Base-by-base conservation (phyloP, 2,888 invertebrate species). In the Yponomeuta plumbellus region DNA sequence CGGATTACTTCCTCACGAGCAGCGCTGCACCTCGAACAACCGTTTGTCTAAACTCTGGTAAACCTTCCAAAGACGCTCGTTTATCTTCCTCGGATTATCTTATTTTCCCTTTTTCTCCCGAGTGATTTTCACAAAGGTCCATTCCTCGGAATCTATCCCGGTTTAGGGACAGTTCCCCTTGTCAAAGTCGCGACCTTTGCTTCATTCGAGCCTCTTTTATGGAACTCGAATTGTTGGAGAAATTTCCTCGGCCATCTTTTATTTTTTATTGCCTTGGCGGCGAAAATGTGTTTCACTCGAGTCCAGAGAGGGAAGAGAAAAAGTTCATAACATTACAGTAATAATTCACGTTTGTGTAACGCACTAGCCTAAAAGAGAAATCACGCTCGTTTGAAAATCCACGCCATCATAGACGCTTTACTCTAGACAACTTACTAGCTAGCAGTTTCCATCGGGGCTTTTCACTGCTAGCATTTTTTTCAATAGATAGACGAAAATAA, bases 131-230 rank as follows among this genome's bases (percentile, higher is more conserved):
- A 20, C 56, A 23, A 26, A 23, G 64, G 57, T 64, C 64, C 26
- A 64, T 64, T 64, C 20, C n/a, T 57, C 64, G 56, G 64, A 64
- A 64, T 57, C 52, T 56, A 57, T 64, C 64, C 64, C 64, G 56
- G 21, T 56, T 56, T 56, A 56, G 56, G 64, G 64, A 64, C 64
- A 64, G 56, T 64, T 56, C 56, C 64, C 64, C 64, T 64, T 64
- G 64, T 64, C 64, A 64, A 64, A 64, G 64, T 34, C 57, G 26
- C 57, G 64, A 64, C 64, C 64, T 64, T 56, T 64, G 64, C 63
- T 22, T 13, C 26, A 22, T 40, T 21, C 40, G 21, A 63, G 63
- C 22, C 21, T n/a, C 44, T 44, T 63, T 63, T 44, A 44, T 56
- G 20, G n/a, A 56, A 56, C 56, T 56, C 26, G 56, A 26, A 34